phyloP scores from a whole-genome alignment of 2,888 invertebrate genomes.

The Aquatica leii region DNA sequence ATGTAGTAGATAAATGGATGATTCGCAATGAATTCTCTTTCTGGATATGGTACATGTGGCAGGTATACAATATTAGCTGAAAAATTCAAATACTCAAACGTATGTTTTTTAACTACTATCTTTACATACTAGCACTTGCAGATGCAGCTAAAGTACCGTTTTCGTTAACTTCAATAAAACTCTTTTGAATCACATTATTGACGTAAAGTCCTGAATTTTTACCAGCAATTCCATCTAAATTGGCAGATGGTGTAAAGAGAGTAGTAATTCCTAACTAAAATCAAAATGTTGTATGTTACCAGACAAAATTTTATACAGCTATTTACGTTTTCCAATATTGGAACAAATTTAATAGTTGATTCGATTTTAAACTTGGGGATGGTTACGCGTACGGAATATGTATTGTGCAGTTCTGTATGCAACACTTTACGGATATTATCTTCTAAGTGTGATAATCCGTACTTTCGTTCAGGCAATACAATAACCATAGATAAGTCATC shows the following conservation, averaged over 20 bases:
- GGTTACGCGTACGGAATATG: not conserved
- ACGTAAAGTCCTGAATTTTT: not conserved
- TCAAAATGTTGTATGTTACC: not conserved
- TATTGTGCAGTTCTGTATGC: not conserved
- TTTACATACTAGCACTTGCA: not conserved
- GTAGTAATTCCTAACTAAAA: not conserved
- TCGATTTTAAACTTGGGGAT: not conserved
- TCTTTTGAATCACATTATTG: not conserved
- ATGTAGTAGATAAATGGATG: conserved; percentile 6
- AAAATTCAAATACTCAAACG: not conserved
- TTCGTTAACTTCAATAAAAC: not conserved
- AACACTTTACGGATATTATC: not conserved
- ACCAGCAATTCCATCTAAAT: not conserved
- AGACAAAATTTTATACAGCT: too few relatives aligned
- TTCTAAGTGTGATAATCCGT: not conserved
- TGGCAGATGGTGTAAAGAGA: not conserved
- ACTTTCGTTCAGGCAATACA: not conserved
- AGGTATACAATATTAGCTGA: too few relatives aligned
- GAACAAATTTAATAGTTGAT: not conserved
- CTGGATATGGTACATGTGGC: too few relatives aligned
- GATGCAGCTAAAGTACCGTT: not conserved
- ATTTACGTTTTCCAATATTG: not conserved
- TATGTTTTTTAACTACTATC: too few relatives aligned
- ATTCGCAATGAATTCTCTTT: not conserved
- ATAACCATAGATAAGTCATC: conserved; percentile 2